Conservation (phyloP, 1,140 invertebrate species). For the Solen grandis region DNA sequence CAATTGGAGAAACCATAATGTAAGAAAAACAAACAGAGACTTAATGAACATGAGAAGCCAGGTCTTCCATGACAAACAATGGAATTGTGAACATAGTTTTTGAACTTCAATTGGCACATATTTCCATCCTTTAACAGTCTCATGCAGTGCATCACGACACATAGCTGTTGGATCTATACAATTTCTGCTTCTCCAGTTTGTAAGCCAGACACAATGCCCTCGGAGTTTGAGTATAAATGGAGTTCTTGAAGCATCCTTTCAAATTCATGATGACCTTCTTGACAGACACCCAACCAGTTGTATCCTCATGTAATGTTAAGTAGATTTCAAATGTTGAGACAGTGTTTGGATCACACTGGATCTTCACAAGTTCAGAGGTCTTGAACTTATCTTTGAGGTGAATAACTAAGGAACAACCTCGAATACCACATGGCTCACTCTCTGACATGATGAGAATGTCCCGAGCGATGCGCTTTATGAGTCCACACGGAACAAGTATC, state of each 20-base stretch:
- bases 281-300: slow-evolving; percentile 88
- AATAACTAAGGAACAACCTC: slow-evolving; percentile 79
- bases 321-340: slow-evolving; percentile 93
- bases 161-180: slow-evolving; percentile 84
- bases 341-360: slow-evolving; percentile 91
- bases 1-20: too few relatives aligned
- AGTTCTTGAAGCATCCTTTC: slow-evolving; percentile 88
- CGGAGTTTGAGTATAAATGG: slow-evolving; percentile 84
- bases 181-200: slow-evolving; percentile 91
- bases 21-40: too few relatives aligned
- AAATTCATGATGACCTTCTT: slow-evolving; percentile 81
- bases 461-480: slow-evolving; percentile 87
- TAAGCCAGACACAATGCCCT: slow-evolving; percentile 92
- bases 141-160: too few relatives aligned
- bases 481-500: slow-evolving; percentile 89
- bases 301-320: slow-evolving; percentile 91
- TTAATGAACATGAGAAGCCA: too few relatives aligned
- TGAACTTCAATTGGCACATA: too few relatives aligned
- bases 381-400: slow-evolving; percentile 71
- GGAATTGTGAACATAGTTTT: too few relatives aligned
- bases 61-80: too few relatives aligned
- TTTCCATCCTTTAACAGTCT: too few relatives aligned
- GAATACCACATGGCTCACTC: slow-evolving; percentile 91
- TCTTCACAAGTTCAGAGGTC: slow-evolving; percentile 82
- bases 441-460: slow-evolving; percentile 90